Percentiles rank a stretch among this genome's conserved stretches.
phyloP scores from a whole-genome alignment of 2,797 vertebrate genomes.

The Arctocebus calabarensis region DNA sequence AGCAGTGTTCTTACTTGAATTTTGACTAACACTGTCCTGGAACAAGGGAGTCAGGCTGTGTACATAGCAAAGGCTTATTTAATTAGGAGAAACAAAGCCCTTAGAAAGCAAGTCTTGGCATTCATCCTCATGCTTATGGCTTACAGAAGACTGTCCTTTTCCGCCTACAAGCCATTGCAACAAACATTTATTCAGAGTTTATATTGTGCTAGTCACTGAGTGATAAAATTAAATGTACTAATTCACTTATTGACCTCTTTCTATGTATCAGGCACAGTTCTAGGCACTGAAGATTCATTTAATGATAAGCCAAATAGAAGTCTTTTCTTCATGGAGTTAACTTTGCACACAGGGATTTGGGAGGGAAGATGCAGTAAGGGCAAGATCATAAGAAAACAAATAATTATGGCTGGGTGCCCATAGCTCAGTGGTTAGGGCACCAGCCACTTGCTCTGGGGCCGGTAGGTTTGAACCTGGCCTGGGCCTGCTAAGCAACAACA shows the following conservation, averaged over 20 bases:
- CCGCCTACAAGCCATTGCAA: background rate
- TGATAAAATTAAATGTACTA: background rate
- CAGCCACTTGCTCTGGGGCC: no score
- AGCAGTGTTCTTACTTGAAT: background rate
- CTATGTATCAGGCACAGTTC: background rate
- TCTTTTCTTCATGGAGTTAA: background rate
- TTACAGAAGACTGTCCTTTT: background rate
- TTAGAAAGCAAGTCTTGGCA: conserved; percentile 43
- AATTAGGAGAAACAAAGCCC: conserved; percentile 26
- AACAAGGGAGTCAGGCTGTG: background rate
- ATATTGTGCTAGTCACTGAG: background rate
- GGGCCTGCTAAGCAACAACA: no score
- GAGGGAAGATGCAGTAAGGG: background rate
- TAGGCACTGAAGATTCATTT: background rate
- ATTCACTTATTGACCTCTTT: background rate
- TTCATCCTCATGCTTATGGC: background rate
- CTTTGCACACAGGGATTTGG: background rate
- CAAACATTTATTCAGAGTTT: background rate
- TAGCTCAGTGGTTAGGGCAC: no score
- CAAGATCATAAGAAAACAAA: conserved; percentile 1
- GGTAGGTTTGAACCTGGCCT: no score
- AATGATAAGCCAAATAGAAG: background rate
- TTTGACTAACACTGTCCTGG: conserved; percentile 26
- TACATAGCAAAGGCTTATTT: background rate
- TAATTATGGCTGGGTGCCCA: no score